A percentile compares a stretch with the other conserved stretches of the same genome.
Evolutionary conservation across 1,140 invertebrate genomes (phyloP).

Genomic region (Drosophila persimilis): DNA sequence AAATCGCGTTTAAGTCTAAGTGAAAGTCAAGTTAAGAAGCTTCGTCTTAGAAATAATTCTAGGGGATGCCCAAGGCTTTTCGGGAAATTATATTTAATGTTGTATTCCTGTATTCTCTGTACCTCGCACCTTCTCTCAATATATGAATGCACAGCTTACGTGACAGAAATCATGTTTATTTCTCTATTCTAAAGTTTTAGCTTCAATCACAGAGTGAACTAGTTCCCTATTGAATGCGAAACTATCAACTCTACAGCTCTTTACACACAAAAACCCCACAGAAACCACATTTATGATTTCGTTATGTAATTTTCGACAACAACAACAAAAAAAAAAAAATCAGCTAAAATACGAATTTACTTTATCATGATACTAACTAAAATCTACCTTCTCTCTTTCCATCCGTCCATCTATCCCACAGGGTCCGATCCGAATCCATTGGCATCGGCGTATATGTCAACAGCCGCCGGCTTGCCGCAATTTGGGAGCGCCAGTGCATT

Average conservation of each 20-base stretch:
- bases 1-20: neutral
- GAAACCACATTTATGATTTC: constrained; percentile 6
- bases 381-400: neutral
- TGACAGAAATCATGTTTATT: no score
- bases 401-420: constrained; percentile 15
- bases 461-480: constrained; percentile 80
- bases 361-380: constrained; percentile 24
- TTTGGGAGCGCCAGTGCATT: constrained; percentile 74
- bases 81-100: no score
- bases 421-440: constrained; percentile 82
- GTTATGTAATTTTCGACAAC: constrained; percentile 22
- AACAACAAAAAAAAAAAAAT: constrained; percentile 17
- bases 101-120: no score
- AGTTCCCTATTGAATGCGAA: no score
- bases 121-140: no score
- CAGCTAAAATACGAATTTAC: constrained; percentile 27
- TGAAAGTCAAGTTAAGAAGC: neutral
- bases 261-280: neutral
- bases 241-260: neutral
- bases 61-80: no score
- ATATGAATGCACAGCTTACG: no score
- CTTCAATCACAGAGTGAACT: no score
- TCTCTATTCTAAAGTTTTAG: no score
- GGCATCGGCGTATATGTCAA: constrained; percentile 82
- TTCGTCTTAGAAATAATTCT: neutral